Conservation (phyloP, 2,797 vertebrate genomes). For the Hapalemur alaotrensis region DNA sequence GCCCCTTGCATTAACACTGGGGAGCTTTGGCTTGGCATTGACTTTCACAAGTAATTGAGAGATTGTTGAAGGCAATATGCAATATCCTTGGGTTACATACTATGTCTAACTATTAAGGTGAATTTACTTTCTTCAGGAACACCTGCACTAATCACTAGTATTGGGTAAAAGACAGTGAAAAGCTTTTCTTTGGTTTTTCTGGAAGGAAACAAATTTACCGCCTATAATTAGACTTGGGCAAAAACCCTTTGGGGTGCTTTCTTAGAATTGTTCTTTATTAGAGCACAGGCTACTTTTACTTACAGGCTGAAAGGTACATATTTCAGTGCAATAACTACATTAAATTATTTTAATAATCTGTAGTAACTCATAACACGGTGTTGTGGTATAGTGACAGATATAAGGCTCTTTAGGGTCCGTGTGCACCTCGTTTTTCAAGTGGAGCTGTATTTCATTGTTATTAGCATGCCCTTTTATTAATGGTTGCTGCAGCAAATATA, state of each 20-base stretch:
- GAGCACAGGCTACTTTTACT: conserved; percentile 62
- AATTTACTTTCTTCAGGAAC: conserved; percentile 65
- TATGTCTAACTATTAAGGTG: conserved; percentile 53
- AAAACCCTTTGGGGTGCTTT: conserved; percentile 71
- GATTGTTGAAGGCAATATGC: conserved; percentile 68
- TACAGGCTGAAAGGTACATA: conserved; percentile 45
- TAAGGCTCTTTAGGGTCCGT: conserved; percentile 57
- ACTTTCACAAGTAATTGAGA: conserved; percentile 59
- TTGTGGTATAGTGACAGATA: conserved; percentile 68
- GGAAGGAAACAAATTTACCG: conserved; percentile 78
- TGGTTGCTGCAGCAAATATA: conserved; percentile 71
- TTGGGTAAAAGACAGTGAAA: conserved; percentile 60
- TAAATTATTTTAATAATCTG: conserved; percentile 78
- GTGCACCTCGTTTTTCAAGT: conserved; percentile 68
- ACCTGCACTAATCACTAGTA: conserved; percentile 63
- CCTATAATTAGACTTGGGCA: conserved; percentile 78
- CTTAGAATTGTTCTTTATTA: conserved; percentile 72
- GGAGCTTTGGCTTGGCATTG: conserved; percentile 2
- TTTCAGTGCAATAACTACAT: conserved; percentile 68
- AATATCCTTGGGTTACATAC: conserved; percentile 70
- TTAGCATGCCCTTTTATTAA: conserved; percentile 75
- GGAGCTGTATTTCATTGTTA: conserved; percentile 80
- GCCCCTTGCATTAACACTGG: not conserved
- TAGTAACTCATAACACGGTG: conserved; percentile 68
- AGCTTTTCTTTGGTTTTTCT: conserved; percentile 72